Evolutionary conservation across 2,797 vertebrate species (phyloP).

Genomic region (Chelidonichthys spinosus): DNA sequence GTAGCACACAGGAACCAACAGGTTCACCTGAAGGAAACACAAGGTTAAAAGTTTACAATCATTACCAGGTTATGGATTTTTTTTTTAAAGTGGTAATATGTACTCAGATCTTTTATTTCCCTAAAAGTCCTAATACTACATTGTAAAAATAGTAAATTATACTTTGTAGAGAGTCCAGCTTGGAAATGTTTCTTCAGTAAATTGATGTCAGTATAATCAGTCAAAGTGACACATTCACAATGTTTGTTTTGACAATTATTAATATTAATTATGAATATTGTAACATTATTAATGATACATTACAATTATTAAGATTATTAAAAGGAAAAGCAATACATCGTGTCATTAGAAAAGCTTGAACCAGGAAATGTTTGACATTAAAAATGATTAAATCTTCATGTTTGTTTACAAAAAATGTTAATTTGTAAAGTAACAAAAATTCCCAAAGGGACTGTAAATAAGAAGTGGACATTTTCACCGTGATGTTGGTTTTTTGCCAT

Average conservation of each 20-base stretch:
- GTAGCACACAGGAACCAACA: conserved; percentile 91
- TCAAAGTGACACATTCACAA: no score
- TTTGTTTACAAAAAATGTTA: not conserved
- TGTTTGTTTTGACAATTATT: no score
- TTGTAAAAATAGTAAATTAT: not conserved
- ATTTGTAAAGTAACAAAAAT: not conserved
- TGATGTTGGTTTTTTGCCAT: no score
- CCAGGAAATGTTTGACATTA: no score
- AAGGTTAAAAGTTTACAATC: accelerated
- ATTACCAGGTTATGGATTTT: not conserved
- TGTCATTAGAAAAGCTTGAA: not conserved
- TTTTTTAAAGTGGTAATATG: not conserved
- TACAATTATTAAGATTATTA: not conserved
- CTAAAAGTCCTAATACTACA: not conserved
- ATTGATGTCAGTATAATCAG: no score
- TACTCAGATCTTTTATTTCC: not conserved
- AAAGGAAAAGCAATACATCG: not conserved
- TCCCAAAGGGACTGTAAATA: no score
- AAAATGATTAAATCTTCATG: no score
- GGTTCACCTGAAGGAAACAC: conserved; percentile 86
- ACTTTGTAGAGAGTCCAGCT: not conserved
- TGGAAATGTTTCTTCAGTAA: not conserved
- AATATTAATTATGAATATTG: no score
- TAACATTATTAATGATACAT: no score
- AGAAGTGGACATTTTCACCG: no score